phyloP scores from a whole-genome alignment of 2,888 invertebrate species.

The Caenorhabditis becei region DNA sequence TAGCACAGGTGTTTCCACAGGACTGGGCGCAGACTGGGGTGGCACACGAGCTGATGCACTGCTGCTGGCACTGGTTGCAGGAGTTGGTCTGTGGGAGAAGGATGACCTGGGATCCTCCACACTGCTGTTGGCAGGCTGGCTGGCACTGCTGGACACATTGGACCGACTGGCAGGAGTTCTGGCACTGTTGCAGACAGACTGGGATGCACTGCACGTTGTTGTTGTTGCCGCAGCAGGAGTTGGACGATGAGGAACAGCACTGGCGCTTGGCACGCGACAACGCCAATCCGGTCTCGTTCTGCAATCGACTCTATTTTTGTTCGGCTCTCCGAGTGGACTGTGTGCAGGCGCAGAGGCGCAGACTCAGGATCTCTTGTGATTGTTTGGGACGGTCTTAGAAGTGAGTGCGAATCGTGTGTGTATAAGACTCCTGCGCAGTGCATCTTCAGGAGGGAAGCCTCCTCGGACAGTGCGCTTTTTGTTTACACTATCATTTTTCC shows the following conservation, averaged over 20 bases:
- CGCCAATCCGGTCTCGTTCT: constrained; percentile 63
- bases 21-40: constrained; percentile 68
- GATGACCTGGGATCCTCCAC: constrained; percentile 64
- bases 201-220: constrained; percentile 67
- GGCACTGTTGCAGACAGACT: constrained; percentile 73
- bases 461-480: constrained; percentile 14
- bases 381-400: constrained; percentile 27
- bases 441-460: constrained; percentile 14
- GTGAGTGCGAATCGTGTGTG: constrained; percentile 40
- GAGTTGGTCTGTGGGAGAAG: constrained; percentile 61
- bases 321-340: background rate
- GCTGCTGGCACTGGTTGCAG: constrained; percentile 73
- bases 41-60: constrained; percentile 66
- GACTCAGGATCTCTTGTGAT: constrained; percentile 7
- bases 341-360: background rate
- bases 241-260: constrained; percentile 70
- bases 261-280: constrained; percentile 73
- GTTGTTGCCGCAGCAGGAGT: constrained; percentile 67
- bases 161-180: constrained; percentile 63
- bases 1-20: constrained; percentile 62
- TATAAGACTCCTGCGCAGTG: constrained; percentile 36
- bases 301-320: constrained; percentile 41
- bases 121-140: constrained; percentile 72
- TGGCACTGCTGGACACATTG: constrained; percentile 68
- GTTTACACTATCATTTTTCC: constrained; percentile 60